Conservation (phyloP, 2,888 invertebrate genomes). For the Eulithis testata region DNA sequence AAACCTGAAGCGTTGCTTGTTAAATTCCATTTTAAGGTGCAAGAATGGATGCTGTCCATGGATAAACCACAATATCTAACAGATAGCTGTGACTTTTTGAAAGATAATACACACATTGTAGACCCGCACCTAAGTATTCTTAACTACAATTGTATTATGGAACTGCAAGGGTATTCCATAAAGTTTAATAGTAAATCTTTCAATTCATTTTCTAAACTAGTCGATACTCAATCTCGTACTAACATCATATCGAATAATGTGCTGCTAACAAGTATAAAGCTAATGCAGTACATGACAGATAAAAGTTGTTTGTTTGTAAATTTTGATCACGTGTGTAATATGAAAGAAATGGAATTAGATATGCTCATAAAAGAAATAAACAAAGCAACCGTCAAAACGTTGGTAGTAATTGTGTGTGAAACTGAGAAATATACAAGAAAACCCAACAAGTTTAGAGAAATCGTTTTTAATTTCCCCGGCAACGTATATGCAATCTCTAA, state of each 20-base stretch:
- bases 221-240: background rate
- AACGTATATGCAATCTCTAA: background rate
- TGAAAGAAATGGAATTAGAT: background rate
- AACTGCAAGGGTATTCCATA: background rate
- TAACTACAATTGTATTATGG: background rate
- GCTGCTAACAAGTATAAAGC: constrained; percentile 2
- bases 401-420: background rate
- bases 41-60: background rate
- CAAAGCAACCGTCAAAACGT: background rate
- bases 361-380: constrained; percentile 1
- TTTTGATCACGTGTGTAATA: background rate
- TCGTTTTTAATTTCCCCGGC: background rate
- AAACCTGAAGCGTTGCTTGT: background rate
- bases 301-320: background rate
- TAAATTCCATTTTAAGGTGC: background rate
- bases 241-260: constrained; percentile 2
- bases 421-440: background rate
- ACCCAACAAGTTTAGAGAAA: background rate
- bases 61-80: background rate
- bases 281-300: constrained; percentile 1
- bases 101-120: background rate
- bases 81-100: background rate
- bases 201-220: background rate
- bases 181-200: background rate
- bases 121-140: background rate